Evolutionary conservation across 2,797 vertebrate genomes (phyloP).

Genomic region (Acridotheres tristis): DNA sequence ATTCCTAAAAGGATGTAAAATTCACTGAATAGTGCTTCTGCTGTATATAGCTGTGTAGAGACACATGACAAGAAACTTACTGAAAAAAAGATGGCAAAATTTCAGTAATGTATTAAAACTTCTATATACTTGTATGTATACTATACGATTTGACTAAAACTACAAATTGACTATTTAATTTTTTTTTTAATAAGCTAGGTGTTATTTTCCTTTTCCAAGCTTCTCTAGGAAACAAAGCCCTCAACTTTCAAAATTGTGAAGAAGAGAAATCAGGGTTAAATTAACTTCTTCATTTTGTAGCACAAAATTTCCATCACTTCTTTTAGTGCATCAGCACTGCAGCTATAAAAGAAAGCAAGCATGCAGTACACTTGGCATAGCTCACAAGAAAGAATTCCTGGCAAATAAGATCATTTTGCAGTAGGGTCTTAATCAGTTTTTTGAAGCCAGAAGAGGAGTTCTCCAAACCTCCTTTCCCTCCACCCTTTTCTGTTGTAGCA

Average conservation of each 20-base stretch:
- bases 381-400: background rate
- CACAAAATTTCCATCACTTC: background rate
- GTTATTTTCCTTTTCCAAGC: background rate
- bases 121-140: background rate
- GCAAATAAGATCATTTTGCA: background rate
- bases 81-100: background rate
- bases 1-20: background rate
- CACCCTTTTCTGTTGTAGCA: background rate
- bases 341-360: background rate
- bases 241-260: background rate
- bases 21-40: background rate
- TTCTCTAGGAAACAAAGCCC: background rate
- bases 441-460: background rate
- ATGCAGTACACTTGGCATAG: background rate
- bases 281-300: background rate
- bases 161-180: fast-evolving
- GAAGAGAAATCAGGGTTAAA: background rate
- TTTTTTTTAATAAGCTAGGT: background rate
- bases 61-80: background rate
- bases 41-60: background rate
- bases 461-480: background rate
- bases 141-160: background rate
- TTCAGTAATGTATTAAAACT: background rate
- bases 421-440: background rate
- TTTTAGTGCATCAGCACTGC: background rate